Evolutionary conservation across 2,113 vertebrate genomes (phyloP).

Genomic region (Cygnus buccinator): DNA sequence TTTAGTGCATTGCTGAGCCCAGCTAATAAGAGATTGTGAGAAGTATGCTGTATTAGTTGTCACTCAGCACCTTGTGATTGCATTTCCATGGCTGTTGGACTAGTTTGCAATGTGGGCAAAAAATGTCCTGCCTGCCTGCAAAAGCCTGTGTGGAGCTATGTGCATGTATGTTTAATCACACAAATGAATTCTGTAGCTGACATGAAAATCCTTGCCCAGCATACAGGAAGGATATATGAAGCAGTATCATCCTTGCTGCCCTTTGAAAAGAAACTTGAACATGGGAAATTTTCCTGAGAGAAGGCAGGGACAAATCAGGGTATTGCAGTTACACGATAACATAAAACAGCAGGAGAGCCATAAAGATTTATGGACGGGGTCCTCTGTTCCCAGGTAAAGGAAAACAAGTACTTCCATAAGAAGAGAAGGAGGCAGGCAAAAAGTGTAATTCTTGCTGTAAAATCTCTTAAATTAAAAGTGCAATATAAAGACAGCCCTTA

Average conservation of each 20-base stretch:
- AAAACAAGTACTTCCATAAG: constrained; percentile 28
- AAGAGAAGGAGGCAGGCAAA: background rate
- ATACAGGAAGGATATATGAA: background rate
- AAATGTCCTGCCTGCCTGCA: background rate
- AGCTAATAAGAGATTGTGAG: constrained; percentile 7
- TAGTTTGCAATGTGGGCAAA: constrained; percentile 11
- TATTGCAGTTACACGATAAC: background rate
- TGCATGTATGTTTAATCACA: background rate
- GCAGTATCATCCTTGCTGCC: background rate
- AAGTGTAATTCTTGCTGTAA: constrained; percentile 8
- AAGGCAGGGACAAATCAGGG: background rate
- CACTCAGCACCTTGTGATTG: constrained; percentile 56
- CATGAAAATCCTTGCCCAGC: background rate
- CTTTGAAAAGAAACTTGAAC: constrained; percentile 24
- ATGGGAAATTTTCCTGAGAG: constrained; percentile 7
- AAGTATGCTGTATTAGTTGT: constrained; percentile 32
- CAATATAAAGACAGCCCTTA: background rate
- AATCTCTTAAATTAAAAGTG: background rate
- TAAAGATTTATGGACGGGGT: constrained; percentile 13
- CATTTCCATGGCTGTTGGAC: constrained; percentile 33
- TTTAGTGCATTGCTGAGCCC: constrained; percentile 18
- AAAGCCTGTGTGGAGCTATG: background rate
- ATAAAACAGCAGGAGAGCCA: constrained; percentile 22
- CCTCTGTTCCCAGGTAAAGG: constrained; percentile 37
- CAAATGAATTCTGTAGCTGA: constrained; percentile 9